A percentile compares a stretch with the other conserved stretches of the same genome.
Conservation (phyloP, 2,888 invertebrate genomes). For the Heterodera filipjevi region DNA sequence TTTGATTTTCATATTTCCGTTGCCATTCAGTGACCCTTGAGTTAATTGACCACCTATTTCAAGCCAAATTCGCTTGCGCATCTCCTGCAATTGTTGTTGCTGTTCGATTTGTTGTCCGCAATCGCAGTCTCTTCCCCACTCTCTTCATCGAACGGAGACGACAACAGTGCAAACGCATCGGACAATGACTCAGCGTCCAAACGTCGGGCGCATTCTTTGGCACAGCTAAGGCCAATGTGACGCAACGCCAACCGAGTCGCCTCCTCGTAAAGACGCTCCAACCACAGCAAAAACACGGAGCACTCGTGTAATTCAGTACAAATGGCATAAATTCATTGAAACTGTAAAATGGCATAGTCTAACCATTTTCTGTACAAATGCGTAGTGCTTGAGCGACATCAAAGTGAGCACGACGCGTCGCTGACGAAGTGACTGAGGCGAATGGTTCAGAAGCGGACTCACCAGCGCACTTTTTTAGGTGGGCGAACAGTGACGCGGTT, state of each 20-base stretch:
- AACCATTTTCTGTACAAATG: slow-evolving; percentile 53
- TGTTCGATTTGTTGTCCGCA: not conserved
- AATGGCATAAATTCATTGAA: no score
- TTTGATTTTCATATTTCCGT: no score
- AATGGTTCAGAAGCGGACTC: slow-evolving; percentile 37
- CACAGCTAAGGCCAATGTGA: slow-evolving; percentile 48
- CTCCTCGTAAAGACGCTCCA: slow-evolving; percentile 83
- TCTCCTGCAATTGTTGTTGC: slow-evolving; percentile 35
- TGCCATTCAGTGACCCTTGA: no score
- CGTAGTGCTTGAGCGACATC: slow-evolving; percentile 77
- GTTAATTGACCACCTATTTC: slow-evolving; percentile 59
- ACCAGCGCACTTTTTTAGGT: slow-evolving; percentile 65
- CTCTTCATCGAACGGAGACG: not conserved
- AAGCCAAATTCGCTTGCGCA: slow-evolving; percentile 51
- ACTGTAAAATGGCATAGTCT: no score
- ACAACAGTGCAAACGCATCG: not conserved
- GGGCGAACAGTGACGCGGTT: slow-evolving; percentile 76
- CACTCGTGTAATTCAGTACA: slow-evolving; percentile 42
- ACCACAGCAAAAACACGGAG: slow-evolving; percentile 73
- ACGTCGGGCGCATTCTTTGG: slow-evolving; percentile 39
- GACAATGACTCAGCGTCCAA: slow-evolving; percentile 16
- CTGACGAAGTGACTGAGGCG: slow-evolving; percentile 61
- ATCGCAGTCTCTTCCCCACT: not conserved
- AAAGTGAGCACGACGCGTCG: slow-evolving; percentile 70
- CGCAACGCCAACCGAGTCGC: slow-evolving; percentile 86